Conservation (phyloP, 1,140 invertebrate species). For the Agrypnia vestita region DNA sequence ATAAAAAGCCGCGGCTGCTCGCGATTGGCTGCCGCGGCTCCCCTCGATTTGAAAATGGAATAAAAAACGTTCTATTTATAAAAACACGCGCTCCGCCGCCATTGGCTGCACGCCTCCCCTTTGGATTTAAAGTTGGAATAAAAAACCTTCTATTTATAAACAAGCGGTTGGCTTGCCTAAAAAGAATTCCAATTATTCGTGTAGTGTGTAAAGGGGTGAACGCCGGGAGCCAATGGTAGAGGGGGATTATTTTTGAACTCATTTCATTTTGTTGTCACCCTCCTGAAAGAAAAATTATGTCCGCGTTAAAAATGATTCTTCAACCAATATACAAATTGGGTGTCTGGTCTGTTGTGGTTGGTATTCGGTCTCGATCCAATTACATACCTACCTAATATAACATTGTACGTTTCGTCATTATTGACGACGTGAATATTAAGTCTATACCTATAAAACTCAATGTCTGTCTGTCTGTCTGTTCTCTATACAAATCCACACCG, state of each 20-base stretch:
- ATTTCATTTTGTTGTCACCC: conserved; percentile 2
- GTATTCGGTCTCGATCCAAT: no score
- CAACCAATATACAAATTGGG: no score
- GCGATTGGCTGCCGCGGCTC: conserved; percentile 40
- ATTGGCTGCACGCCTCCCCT: conserved; percentile 46
- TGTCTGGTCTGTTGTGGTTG: no score
- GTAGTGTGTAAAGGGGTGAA: background rate
- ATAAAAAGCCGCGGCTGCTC: conserved; percentile 20
- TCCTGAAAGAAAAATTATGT: background rate
- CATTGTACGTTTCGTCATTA: no score
- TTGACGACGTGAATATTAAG: no score
- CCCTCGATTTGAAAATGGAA: conserved; percentile 41
- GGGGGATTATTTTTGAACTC: background rate
- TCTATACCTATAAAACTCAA: no score
- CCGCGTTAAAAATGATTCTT: background rate
- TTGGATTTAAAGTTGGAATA: conserved; percentile 43
- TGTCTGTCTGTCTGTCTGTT: no score
- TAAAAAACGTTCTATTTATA: conserved; percentile 59
- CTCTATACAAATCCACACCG: no score
- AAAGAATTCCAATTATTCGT: conserved; percentile 5
- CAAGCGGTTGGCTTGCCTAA: background rate
- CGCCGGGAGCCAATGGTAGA: conserved; percentile 1
- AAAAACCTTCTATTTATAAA: conserved; percentile 53
- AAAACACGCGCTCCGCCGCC: conserved; percentile 5
- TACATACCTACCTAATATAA: no score